Base-by-base conservation (phyloP, 2,888 invertebrate species). In the Seira ritae region DNA sequence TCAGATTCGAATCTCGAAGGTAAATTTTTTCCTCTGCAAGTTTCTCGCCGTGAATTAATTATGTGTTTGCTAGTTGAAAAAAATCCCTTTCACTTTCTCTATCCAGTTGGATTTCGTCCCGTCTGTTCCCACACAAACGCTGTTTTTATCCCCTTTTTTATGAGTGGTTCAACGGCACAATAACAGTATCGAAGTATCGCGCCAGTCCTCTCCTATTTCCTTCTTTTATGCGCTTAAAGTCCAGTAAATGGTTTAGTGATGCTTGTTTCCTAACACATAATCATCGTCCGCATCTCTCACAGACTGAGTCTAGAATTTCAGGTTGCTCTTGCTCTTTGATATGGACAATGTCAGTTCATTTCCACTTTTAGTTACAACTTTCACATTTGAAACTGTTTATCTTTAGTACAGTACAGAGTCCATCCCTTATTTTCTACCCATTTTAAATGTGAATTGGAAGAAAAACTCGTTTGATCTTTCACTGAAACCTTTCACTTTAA, bases 401-500 rank as follows among this genome's bases (percentile, higher is more conserved):
- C 80, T 55, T 60, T 80, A 73, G 46, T 72, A 31, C 31, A 31
- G n/a, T n/a, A 68, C 73, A 55, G 23, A 68, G 19, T 73, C 79
- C 80, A 80, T 73, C 69, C 67, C 80, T 80, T 80, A 73, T 73
- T 80, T 68, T 55, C 60, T 55, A 19, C 62, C 78, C 68, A 73
- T 80, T 80, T 67, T 22, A 42, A 73, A 62, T 73, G 80, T 73
- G 68, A 73, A 80, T 73, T 73, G 68, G 68, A 73, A 80, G 68
- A 80, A 80, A 73, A 80, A 80, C 68, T 73, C 73, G 73, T 79
- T 80, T 80, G 73, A 80, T 80, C 80, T 73, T 68, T 31, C 80
- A 74, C 22, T 20, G 73, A 72, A 37, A 60, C 68, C 73, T 80
- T 73, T 73, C 67, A 74, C 69, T 74, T 67, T 74, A 42, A 42